Conservation (phyloP, 2,113 vertebrate genomes). For the Ammodytes marinus region DNA sequence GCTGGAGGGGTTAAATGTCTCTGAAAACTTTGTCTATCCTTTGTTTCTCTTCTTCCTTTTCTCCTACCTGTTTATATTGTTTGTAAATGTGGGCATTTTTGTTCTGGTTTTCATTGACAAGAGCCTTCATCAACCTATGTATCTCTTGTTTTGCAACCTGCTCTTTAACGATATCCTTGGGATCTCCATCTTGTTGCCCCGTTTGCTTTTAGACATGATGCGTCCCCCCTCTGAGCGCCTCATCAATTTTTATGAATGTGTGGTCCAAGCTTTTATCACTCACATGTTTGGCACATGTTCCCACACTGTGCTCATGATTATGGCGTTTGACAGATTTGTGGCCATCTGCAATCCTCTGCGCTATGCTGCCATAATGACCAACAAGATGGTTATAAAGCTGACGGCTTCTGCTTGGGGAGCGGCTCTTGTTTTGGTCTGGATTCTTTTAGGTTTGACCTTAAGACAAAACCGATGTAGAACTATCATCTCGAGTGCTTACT, state of each 20-base stretch:
- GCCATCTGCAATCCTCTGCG: conserved; percentile 79
- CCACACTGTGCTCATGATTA: conserved; percentile 76
- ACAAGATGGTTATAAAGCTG: conserved; percentile 67
- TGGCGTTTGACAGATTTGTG: conserved; percentile 81
- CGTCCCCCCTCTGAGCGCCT: conserved; percentile 41
- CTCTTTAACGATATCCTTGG: conserved; percentile 71
- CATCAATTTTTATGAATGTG: conserved; percentile 70
- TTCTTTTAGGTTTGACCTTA: conserved; percentile 71
- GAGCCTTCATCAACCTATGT: conserved; percentile 75
- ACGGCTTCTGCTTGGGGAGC: conserved; percentile 67
- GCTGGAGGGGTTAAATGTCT: conserved; percentile 71
- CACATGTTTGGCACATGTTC: conserved; percentile 59
- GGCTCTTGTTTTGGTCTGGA: conserved; percentile 54
- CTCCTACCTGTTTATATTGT: conserved; percentile 65
- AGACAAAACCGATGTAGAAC: conserved; percentile 73
- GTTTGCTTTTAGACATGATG: conserved; percentile 60
- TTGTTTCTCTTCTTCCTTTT: conserved; percentile 67
- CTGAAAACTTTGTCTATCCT: conserved; percentile 48
- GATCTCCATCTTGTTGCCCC: conserved; percentile 61
- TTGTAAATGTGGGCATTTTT: conserved; percentile 60
- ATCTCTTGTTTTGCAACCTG: conserved; percentile 75
- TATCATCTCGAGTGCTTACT: conserved; percentile 61
- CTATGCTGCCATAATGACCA: conserved; percentile 73
- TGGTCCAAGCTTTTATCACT: conserved; percentile 69
- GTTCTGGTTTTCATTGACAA: conserved; percentile 52